phyloP scores from a whole-genome alignment of 2,113 vertebrate genomes.

The Riparia riparia region DNA sequence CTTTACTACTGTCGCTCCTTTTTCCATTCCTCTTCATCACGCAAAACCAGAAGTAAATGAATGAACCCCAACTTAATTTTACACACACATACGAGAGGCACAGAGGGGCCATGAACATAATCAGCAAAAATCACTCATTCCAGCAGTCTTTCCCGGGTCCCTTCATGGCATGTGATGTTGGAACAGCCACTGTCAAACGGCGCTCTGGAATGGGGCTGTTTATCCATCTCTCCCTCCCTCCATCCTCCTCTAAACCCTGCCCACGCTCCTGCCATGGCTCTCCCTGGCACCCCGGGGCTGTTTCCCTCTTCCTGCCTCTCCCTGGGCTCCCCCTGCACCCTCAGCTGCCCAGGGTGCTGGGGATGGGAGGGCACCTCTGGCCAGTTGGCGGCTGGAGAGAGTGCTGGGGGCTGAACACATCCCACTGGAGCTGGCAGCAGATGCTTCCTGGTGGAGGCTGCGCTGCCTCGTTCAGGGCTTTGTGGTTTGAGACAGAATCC shows the following conservation, averaged over 20 bases:
- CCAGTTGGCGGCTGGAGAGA: background rate
- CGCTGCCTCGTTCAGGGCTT: constrained; percentile 62
- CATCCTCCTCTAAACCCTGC: background rate
- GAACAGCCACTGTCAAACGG: background rate
- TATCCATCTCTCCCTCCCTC: background rate
- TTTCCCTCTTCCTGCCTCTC: background rate
- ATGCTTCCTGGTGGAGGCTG: constrained; percentile 63
- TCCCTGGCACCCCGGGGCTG: background rate
- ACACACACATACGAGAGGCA: constrained; percentile 1
- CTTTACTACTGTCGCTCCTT: background rate
- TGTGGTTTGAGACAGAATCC: constrained; percentile 74
- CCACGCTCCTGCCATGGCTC: fast-evolving
- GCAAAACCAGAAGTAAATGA: constrained; percentile 13
- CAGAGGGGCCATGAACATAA: constrained; percentile 55
- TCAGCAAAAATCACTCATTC: constrained; percentile 58
- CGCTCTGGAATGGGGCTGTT: background rate
- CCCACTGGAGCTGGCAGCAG: constrained; percentile 68
- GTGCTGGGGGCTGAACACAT: background rate
- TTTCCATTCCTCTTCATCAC: background rate
- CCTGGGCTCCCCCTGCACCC: background rate
- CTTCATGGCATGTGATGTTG: background rate
- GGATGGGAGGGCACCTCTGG: background rate
- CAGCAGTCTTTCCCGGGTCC: background rate
- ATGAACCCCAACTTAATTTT: constrained; percentile 60
- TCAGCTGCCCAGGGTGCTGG: background rate